Conservation (phyloP, 2,113 vertebrate genomes). For the Oncorhynchus kisutch region DNA sequence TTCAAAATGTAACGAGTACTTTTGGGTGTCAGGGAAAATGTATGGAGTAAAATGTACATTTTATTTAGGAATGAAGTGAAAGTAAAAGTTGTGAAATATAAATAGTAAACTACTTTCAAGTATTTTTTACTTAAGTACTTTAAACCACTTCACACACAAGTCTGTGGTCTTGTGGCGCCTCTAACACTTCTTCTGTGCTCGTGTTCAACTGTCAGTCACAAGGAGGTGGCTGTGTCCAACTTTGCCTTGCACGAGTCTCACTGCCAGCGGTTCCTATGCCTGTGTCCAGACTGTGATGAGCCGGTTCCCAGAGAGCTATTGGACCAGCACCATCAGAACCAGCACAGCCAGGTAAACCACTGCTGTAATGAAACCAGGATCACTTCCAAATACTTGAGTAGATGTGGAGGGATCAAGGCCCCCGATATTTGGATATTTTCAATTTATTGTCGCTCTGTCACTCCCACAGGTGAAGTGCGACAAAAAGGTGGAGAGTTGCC, state of each 20-base stretch:
- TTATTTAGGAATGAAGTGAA: too few species aligned
- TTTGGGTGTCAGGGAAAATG: too few species aligned
- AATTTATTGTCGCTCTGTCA: neutral
- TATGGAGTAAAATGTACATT: too few species aligned
- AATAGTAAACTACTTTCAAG: too few species aligned
- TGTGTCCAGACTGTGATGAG: conserved; percentile 75
- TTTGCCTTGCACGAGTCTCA: conserved; percentile 76
- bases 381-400: too few species aligned
- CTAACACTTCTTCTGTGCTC: neutral
- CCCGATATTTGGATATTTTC: neutral
- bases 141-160: too few species aligned
- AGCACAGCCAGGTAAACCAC: conserved; percentile 71
- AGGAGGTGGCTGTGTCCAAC: conserved; percentile 69
- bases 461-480: conserved; percentile 63
- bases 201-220: conserved; percentile 64
- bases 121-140: too few species aligned
- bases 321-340: conserved; percentile 61
- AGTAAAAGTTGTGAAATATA: too few species aligned
- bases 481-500: conserved; percentile 56
- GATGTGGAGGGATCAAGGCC: too few species aligned
- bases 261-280: conserved; percentile 74
- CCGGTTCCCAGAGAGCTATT: conserved; percentile 58
- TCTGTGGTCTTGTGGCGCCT: neutral
- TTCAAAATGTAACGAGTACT: too few species aligned
- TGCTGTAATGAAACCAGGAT: too few species aligned